Evolutionary conservation across 2,888 invertebrate genomes (phyloP), one percentile per base, ranked within the genome.

Genomic region (Aphrophora alni): DNA sequence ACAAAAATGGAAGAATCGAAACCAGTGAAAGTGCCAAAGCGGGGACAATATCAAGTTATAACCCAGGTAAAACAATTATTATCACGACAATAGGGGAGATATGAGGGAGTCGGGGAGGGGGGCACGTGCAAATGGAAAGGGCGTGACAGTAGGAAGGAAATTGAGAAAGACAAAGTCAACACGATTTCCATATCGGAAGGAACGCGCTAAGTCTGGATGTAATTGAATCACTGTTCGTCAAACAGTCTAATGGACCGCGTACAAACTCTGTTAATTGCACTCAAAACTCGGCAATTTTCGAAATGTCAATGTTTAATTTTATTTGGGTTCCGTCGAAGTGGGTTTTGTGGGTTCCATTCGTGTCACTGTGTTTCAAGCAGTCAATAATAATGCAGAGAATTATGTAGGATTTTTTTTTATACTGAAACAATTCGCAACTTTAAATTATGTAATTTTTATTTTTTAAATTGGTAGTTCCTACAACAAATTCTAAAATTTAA

Each of bases 111-210:
- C 10, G 59, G 59, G 17, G 44, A 7, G 59, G 59, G 59, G 59
- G 21, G 21, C 59, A 59, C 59, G 59, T 59, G 59, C 59, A 59
- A 59, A 59, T 59, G 59, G 59, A 59, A 59, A 59, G 59, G 59
- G 59, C 59, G 59, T 59, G 59, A 59, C 59, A 59, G 59, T 21
- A n/a, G 59, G 59, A 59, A 59, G 59, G 59, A 78, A 78, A 78
- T 71, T 78, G 78, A 78, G 78, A 78, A 79, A 79, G 78, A 79
- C 78, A 79, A 68, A 79, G 78, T 79, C 78, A 79, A 79, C 78
- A 79, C 21, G 74, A 79, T 79, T 79, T 79, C 74, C 78, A 79
- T 79, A 79, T 74, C 78, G 74, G 59, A 59, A 21, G 59, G 59
- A 59, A 59, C 59, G 0, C 44, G 72, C 51, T 21, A 70, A 77